Base-by-base conservation (phyloP, 2,113 vertebrate genomes). In the Ailuropoda melanoleuca region DNA sequence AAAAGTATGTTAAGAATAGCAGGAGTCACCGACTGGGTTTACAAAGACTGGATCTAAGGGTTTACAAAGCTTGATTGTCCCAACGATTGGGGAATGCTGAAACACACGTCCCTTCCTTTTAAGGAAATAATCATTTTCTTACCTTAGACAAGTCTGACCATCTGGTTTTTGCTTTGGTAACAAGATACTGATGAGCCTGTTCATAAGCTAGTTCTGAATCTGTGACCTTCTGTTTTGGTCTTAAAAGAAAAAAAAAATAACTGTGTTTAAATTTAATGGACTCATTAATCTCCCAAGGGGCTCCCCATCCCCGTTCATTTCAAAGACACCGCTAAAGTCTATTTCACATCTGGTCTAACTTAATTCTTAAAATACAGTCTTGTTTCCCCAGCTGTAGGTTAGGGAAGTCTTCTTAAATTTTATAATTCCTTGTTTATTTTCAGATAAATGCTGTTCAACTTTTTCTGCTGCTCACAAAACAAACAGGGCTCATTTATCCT, bases 101-200 rank as follows among this genome's bases (percentile, higher is more conserved):
- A 31, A 58, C 6, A 13, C 37, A 43, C 31, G 29, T 26, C 37
- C 95, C 56, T 43, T 31, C 66, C 91, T 68, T 97, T 97, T 96
- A 95, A 97, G 97, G 97, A 97, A 82, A 97, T 8, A 3, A 85
- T 56, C 34, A 58, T 26, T 80, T 95, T 96, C 98, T 98, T 98
- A 99, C 99, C 99, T 99, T 99, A 10, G 98, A 99, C 96, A 99
- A 98, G 97, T 99, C 99, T 80, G 98, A 90, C 99, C 99, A 99
- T 98, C 99, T 99, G 98, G 88, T 98, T 96, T 97, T 98, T 37
- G 99, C 99, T 98, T 99, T 99, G 97, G 95, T 98, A 93, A 98
- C 96, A 74, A 99, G 98, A 88, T 99, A 99, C 97, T 98, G 98
- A 98, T 99, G 99, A 95, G 99, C 98, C 89, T 99, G 99, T 74